phyloP scores from a whole-genome alignment of 2,797 vertebrate genomes.

The Vespertilio murinus region DNA sequence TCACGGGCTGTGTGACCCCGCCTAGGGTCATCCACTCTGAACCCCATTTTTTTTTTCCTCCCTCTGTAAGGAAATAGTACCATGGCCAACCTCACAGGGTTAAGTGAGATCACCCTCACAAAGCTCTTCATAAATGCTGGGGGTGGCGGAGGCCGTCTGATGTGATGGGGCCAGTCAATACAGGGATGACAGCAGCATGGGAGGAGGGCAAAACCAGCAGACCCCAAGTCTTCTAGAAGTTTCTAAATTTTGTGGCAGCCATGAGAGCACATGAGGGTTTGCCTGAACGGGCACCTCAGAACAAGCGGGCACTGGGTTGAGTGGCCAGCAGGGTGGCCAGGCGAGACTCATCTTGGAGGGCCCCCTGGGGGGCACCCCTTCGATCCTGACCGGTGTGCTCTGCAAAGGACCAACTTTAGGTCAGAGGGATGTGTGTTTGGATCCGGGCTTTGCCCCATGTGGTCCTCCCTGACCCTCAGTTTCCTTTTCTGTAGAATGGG shows the following conservation, averaged over 20 bases:
- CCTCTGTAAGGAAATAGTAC: background rate
- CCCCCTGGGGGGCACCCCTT: background rate
- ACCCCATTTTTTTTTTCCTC: background rate
- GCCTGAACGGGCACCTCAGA: background rate
- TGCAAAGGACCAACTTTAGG: background rate
- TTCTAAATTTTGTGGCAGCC: background rate
- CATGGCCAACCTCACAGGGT: background rate
- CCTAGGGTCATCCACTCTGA: background rate
- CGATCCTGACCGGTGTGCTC: background rate
- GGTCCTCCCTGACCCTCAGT: background rate
- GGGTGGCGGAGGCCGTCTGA: fast-evolving
- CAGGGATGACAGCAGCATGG: fast-evolving
- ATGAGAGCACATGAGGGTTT: background rate
- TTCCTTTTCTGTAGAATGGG: background rate
- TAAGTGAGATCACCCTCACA: background rate
- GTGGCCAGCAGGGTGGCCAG: background rate
- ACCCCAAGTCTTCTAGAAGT: background rate
- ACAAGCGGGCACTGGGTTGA: background rate
- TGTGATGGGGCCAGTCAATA: fast-evolving
- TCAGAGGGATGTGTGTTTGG: background rate
- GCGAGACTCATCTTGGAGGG: background rate
- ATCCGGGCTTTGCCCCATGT: background rate
- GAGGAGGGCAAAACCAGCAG: background rate
- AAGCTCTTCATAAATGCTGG: background rate
- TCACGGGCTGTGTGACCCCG: fast-evolving